Percentiles rank a stretch among this genome's conserved stretches.
These are phyloP conservation scores for Dendropsophus ebraccatus DNA, from an alignment of 2,113 vertebrate species.

Conservation along the genomic window DNA sequence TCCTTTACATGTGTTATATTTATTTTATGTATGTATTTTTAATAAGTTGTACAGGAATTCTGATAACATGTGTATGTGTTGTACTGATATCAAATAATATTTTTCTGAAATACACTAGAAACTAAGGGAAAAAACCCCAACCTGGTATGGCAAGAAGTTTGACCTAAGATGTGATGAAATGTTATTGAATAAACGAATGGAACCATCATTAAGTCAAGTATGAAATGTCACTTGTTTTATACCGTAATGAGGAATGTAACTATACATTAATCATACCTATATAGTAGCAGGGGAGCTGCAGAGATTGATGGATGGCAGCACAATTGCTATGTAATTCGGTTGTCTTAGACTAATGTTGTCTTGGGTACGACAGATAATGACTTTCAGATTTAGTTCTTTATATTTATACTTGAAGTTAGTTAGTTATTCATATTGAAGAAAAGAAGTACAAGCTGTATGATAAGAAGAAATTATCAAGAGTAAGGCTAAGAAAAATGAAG, in stretches of 20 bases:
- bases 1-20: too few species aligned
- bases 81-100: not conserved
- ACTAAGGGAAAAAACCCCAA: not conserved
- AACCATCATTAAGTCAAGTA: conserved; percentile 40
- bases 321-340: conserved; percentile 48
- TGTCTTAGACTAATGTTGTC: conserved; percentile 48
- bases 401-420: not conserved
- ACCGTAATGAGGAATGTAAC: conserved; percentile 34
- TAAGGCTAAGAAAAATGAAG: too few species aligned
- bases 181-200: conserved; percentile 21
- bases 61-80: too few species aligned
- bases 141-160: conserved; percentile 1
- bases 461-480: not conserved
- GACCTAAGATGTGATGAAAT: not conserved
- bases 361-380: conserved; percentile 21
- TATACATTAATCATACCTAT: conserved; percentile 42
- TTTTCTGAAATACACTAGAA: not conserved
- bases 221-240: conserved; percentile 34
- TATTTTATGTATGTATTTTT: too few species aligned
- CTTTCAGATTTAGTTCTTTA: conserved; percentile 2
- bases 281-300: conserved; percentile 2
- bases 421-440: not conserved
- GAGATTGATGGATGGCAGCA: conserved; percentile 42
- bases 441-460: not conserved
- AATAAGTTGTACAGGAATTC: too few species aligned